Base-by-base conservation (phyloP, 37 sponge, comb jelly and placozoan species). In the Dysidea cf. avara region DNA sequence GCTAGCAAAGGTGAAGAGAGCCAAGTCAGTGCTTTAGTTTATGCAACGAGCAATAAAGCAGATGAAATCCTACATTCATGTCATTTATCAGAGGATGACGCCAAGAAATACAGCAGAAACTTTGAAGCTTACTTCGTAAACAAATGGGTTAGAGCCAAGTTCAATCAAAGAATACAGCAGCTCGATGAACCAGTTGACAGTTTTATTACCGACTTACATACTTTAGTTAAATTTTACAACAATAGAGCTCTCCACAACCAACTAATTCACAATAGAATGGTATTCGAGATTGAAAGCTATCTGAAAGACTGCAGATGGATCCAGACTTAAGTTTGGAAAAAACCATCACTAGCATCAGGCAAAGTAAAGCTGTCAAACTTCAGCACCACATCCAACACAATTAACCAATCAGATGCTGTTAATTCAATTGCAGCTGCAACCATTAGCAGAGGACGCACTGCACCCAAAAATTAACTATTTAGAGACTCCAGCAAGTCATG, bases 241-340 rank as follows among this genome's bases (percentile, higher is more conserved):
- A 31, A 36, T 33, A 34, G 65, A 28, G 37, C 25, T 63, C 9
- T 63, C 25, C 65, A 28, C 4, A 33, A 63, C n/a, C 32, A 63
- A 28, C 37, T 63, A 33, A 63, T 63, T 34, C 24, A 33, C 25
- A 33, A 63, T 7, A 30, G 65, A 33, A 63, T 63, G n/a, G 65
- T 63, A 30, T 63, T 21, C 21, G 24, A 63, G 65, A 63, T 28
- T 21, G 37, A 36, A 28, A 29, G n/a, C 65, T 63, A 21, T 63
- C 37, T 31, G 65, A 63, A 6, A 63, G 30, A 28, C 37, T 63
- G n/a, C 65, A 7, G 65, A 55, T 55, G 56, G 56, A 55, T 55
- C 25, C 56, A 22, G 25, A 3, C 7, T 26, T 55, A 22, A 62
- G 33, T 34, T 28, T 62, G 64, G 64, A n/a, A n/a, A n/a, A n/a